These are phyloP conservation scores for Hanleya hanleyi DNA, from an alignment of 2,888 invertebrate genomes.

Conservation along the genomic window DNA sequence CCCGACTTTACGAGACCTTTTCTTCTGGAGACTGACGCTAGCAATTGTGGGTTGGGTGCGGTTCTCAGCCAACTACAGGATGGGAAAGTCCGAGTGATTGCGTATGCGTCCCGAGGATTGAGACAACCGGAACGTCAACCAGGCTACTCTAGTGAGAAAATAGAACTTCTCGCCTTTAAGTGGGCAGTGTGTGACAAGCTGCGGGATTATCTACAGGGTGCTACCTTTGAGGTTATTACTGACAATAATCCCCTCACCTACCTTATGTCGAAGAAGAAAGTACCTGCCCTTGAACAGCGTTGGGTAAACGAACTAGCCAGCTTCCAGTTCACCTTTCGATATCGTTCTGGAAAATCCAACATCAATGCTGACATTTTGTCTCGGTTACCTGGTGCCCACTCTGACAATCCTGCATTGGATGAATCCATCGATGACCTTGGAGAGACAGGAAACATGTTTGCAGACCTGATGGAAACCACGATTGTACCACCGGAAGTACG, in stretches of 20 bases:
- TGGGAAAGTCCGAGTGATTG: slow-evolving; percentile 26
- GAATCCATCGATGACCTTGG: too few species aligned
- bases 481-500: too few species aligned
- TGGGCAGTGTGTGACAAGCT: slow-evolving; percentile 39
- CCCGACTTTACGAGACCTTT: slow-evolving; percentile 25
- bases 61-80: slow-evolving; percentile 24
- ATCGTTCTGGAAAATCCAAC: slow-evolving; percentile 25
- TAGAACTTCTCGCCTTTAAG: slow-evolving; percentile 37
- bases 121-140: slow-evolving; percentile 23
- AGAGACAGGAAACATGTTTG: too few species aligned
- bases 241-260: slow-evolving; percentile 27
- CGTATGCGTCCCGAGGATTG: slow-evolving; percentile 29
- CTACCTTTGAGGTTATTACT: slow-evolving; percentile 22
- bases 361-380: slow-evolving; percentile 28
- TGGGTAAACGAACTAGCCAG: slow-evolving; percentile 27
- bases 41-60: slow-evolving; percentile 25
- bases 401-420: too few species aligned
- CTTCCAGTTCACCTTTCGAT: slow-evolving; percentile 22
- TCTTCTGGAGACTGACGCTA: slow-evolving; percentile 25
- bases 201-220: slow-evolving; percentile 25
- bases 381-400: slow-evolving; percentile 16
- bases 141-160: slow-evolving; percentile 30
- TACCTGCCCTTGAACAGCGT: slow-evolving; percentile 31
- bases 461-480: too few species aligned
- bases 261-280: slow-evolving; percentile 18